phyloP scores from a whole-genome alignment of 2,797 vertebrate genomes.

The Lagocephalus sceleratus region DNA sequence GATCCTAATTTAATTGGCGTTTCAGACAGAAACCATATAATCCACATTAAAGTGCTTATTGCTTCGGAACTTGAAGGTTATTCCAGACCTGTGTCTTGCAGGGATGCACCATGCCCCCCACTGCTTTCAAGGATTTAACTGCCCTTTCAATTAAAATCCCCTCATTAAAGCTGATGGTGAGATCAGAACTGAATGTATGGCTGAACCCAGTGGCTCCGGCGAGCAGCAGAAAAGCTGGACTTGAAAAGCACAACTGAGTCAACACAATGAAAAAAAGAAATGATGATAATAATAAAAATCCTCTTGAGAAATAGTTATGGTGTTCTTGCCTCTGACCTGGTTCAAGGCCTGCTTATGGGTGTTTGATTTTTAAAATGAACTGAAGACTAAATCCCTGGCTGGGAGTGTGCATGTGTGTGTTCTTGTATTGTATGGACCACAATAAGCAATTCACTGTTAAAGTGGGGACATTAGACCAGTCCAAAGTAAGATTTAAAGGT shows the following conservation, averaged over 20 bases:
- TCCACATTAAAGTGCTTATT: constrained; percentile 56
- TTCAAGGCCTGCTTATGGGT: too few species aligned
- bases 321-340: too few species aligned
- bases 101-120: constrained; percentile 36
- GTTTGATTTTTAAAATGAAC: too few species aligned
- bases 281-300: not conserved
- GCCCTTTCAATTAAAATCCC: constrained; percentile 54
- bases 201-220: constrained; percentile 3
- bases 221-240: too few species aligned
- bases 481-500: too few species aligned
- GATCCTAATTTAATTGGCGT: constrained; percentile 73
- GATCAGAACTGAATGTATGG: constrained; percentile 31
- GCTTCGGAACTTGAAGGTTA: constrained; percentile 49
- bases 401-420: too few species aligned
- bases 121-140: constrained; percentile 45
- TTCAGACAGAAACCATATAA: constrained; percentile 57
- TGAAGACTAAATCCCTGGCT: too few species aligned
- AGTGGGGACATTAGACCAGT: not conserved
- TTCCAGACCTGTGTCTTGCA: constrained; percentile 49
- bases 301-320: not conserved
- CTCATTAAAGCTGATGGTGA: constrained; percentile 47
- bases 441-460: not conserved
- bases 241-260: too few species aligned
- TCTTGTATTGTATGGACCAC: too few species aligned
- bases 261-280: not conserved